phyloP scores from a whole-genome alignment of 2,113 vertebrate genomes.

The Scophthalmus maximus region DNA sequence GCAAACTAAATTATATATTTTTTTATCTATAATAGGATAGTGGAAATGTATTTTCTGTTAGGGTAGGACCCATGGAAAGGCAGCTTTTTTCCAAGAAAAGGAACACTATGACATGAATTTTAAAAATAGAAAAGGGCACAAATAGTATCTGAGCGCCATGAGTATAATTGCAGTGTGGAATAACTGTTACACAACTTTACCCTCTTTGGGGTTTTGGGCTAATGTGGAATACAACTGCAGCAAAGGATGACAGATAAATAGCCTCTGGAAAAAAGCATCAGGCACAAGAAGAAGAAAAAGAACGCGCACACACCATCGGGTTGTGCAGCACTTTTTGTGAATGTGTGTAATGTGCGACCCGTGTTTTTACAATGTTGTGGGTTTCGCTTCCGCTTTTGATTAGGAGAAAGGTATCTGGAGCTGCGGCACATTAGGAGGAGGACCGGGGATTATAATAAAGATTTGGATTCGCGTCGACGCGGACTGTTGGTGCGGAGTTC shows the following conservation, averaged over 20 bases:
- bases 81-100: constrained; percentile 62
- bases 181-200: constrained; percentile 72
- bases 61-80: constrained; percentile 55
- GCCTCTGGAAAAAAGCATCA: constrained; percentile 59
- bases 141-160: constrained; percentile 67
- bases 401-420: constrained; percentile 2
- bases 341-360: background rate
- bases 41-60: constrained; percentile 66
- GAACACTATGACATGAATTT: constrained; percentile 60
- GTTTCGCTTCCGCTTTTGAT: constrained; percentile 10
- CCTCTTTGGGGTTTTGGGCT: constrained; percentile 58
- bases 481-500: constrained; percentile 20
- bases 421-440: background rate
- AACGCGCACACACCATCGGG: too few species aligned
- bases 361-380: background rate
- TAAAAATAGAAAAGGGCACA: constrained; percentile 71
- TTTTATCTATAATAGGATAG: constrained; percentile 57
- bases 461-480: constrained; percentile 14
- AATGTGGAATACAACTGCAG: constrained; percentile 69
- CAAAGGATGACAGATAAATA: constrained; percentile 48
- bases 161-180: constrained; percentile 74
- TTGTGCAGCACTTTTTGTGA: background rate
- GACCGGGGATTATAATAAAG: constrained; percentile 3
- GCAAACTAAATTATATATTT: constrained; percentile 50
- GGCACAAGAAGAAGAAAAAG: constrained; percentile 53